These are phyloP conservation scores for Odontomachus brunneus DNA, from an alignment of 1,140 invertebrate species.

Conservation along the genomic window DNA sequence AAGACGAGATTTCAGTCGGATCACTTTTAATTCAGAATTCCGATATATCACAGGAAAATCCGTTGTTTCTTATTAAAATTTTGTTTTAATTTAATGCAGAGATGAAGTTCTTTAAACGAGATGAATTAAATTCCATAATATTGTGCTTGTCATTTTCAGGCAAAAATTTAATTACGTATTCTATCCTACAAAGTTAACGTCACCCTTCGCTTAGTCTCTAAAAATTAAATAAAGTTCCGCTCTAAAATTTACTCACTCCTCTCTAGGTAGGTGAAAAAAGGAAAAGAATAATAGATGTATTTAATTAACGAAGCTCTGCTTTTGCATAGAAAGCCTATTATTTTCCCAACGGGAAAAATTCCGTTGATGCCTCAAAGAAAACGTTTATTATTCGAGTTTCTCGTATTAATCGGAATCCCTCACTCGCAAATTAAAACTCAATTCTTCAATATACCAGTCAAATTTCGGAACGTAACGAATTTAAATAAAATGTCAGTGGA, in stretches of 20 bases:
- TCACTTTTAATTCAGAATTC: neutral
- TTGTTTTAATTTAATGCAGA: neutral
- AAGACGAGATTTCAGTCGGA: neutral
- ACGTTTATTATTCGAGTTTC: neutral
- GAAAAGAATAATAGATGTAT: neutral
- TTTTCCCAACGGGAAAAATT: neutral
- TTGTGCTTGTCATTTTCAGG: neutral
- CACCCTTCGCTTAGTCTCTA: neutral
- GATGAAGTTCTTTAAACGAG: neutral
- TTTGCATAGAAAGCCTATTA: neutral
- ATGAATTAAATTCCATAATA: neutral
- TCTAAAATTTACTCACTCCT: neutral
- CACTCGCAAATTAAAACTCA: too few relatives aligned
- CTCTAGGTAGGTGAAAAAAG: neutral
- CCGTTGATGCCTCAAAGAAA: neutral
- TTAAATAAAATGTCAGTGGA: neutral
- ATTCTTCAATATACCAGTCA: too few relatives aligned
- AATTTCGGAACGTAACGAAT: neutral
- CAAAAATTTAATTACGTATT: conserved; percentile 18
- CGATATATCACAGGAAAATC: neutral
- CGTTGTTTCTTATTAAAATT: neutral
- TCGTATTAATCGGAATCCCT: too few relatives aligned
- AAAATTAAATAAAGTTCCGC: neutral
- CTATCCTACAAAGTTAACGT: neutral
- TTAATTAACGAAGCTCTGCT: neutral